Evolutionary conservation across 2,888 invertebrate species (phyloP).

Genomic region (Eumerus sabulonum): DNA sequence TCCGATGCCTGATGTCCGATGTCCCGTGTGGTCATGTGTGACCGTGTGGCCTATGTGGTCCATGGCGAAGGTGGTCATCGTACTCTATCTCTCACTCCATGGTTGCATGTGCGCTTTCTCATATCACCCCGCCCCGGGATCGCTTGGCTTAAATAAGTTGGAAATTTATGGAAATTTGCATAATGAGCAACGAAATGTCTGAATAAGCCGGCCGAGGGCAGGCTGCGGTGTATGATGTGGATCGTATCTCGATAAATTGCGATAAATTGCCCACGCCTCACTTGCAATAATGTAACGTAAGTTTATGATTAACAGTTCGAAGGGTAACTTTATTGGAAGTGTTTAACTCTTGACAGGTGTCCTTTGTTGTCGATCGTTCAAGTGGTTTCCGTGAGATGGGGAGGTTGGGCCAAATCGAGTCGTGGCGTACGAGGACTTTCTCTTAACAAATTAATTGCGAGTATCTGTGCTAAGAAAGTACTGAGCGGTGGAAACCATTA

Average conservation of each 20-base stretch:
- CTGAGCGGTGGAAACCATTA: conserved; percentile 16
- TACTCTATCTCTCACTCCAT: conserved; percentile 25
- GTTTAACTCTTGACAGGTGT: conserved; percentile 50
- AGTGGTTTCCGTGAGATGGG: conserved; percentile 1
- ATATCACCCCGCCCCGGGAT: neutral
- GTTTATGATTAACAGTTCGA: conserved; percentile 54
- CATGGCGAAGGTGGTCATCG: conserved; percentile 60
- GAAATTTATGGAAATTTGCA: conserved; percentile 59
- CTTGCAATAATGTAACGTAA: conserved; percentile 49
- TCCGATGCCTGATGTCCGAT: conserved; percentile 5
- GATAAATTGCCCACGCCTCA: conserved; percentile 29
- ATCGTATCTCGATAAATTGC: conserved; percentile 9
- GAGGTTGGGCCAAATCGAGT: conserved; percentile 11
- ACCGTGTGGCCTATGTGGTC: conserved; percentile 16
- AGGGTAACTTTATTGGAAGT: conserved; percentile 50
- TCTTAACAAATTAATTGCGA: conserved; percentile 43
- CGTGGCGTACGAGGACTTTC: conserved; percentile 48
- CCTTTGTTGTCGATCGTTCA: conserved; percentile 38
- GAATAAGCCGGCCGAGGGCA: conserved; percentile 23
- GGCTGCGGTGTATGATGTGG: conserved; percentile 36
- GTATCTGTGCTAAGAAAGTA: neutral
- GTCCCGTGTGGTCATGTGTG: neutral
- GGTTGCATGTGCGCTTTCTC: conserved; percentile 47
- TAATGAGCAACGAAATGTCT: conserved; percentile 45
- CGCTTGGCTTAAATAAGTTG: conserved; percentile 33